These are phyloP conservation scores for Graptemys geographica DNA, from an alignment of 2,797 vertebrate species.

Conservation along the genomic window DNA sequence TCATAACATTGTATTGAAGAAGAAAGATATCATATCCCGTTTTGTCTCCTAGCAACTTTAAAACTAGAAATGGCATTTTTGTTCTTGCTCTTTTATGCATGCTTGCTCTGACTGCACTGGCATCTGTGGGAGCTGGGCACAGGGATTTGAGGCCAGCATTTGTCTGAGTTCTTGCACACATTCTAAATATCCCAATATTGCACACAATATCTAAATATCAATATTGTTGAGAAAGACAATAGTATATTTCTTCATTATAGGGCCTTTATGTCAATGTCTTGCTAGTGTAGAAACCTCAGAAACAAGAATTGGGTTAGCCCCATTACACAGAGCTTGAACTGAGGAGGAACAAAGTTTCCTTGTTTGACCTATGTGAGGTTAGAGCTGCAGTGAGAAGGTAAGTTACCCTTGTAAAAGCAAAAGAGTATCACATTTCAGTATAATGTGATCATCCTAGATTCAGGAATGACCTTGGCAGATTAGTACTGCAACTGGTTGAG, in stretches of 20 bases:
- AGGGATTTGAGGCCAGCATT: background rate
- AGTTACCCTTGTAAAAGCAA: background rate
- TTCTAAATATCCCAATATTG: background rate
- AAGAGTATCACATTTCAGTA: background rate
- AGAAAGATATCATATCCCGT: background rate
- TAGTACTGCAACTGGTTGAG: background rate
- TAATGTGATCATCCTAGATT: background rate
- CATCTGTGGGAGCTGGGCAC: background rate
- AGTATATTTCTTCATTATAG: background rate
- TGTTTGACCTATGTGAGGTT: background rate
- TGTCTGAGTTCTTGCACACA: background rate
- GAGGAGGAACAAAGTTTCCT: background rate
- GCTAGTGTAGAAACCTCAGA: background rate
- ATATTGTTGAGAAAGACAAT: background rate
- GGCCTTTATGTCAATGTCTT: background rate
- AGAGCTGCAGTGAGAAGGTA: background rate
- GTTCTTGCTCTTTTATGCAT: background rate
- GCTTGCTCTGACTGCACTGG: background rate
- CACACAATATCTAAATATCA: too few relatives aligned
- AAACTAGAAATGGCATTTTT: background rate
- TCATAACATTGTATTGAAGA: background rate
- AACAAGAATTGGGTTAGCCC: background rate
- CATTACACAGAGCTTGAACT: background rate
- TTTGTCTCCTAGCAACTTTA: background rate
- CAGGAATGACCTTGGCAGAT: background rate